Base-by-base conservation (phyloP, 1,140 invertebrate genomes). In the Cheumatopsyche charites region DNA sequence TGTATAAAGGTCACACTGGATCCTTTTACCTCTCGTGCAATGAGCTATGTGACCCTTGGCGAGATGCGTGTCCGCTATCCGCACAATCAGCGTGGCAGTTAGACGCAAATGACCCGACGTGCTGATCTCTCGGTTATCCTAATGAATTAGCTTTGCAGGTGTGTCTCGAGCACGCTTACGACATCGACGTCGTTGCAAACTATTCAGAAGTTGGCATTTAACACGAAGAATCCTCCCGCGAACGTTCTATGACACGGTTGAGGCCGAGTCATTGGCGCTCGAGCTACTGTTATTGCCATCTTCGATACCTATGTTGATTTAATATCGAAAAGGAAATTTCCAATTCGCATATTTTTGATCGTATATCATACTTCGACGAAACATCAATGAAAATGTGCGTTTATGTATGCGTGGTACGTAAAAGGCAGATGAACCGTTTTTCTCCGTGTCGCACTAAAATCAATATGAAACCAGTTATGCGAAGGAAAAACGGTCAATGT, bases 41-140 rank as follows among this genome's bases (percentile, higher is more conserved):
- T 17, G 6, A 19, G 47, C n/a, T 52, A 52, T 52, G 47, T 52
- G 47, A 52, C 47, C 65, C 25, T 15, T 17, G 47, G 47, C 47
- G 9, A 52, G 47, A 29, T 49, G 72, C 49, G 62, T 67, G 65
- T 29, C 47, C 72, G 72, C 67, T 62, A 62, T 62, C 58, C 36
- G 23, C 47, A 62, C 68, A 55, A 73, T 70, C 72, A 69, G 23
- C 23, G 47, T 52, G 73, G 47, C 66, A 70, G 68, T 41, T 49
- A 67, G 73, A 74, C 73, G 61, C 73, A 75, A 75, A 75, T 75
- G 73, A 75, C 65, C 70, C 65, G 69, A 75, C 73, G 73, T 72
- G 73, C 68, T 70, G 73, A 75, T 63, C 45, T 47, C 62, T 52
- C 63, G 49, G 62, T 13, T 42, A 36, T 36, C 43, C 42, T 75